Base-by-base conservation (phyloP, 2,888 invertebrate species). In the Eubasilissa splendida region DNA sequence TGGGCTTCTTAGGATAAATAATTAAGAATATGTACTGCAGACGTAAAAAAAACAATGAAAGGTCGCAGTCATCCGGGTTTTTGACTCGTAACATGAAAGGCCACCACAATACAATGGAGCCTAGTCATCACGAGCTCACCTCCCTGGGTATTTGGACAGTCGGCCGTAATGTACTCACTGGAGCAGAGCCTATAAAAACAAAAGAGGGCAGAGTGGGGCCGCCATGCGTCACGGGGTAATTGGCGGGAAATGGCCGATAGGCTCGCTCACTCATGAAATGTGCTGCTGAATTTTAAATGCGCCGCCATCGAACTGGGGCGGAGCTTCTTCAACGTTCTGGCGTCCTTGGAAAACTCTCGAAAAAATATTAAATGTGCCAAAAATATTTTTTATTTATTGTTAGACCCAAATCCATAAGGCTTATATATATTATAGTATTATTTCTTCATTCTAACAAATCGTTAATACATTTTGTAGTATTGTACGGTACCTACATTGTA, bases 191-290 rank as follows among this genome's bases (percentile, higher is more conserved):
- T 71, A 71, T 71, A 71, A 71, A 71, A 71, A 71, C 71, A 71
- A 53, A 71, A 71, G 71, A 33, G 54, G 22, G 71, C 53, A 42
- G 71, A 22, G 54, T 53, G 53, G 71, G 53, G 71, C 54, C 53
- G 54, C 54, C 71, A 53, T 71, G 71, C 54, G 14, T 22, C 31
- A 54, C 42, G 71, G 54, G 71, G 71, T 71, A 71, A 71, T 71
- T 71, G 71, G 71, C 71, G 71, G 71, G 71, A 71, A 71, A 71
- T 71, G 71, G 71, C 71, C 71, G 71, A 71, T 71, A 71, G 71
- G 54, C 71, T 53, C 71, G 71, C 54, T 71, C 71, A 54, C 71
- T 53, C 71, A 71, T 71, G 71, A 71, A 71, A 71, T 71, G 71
- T 68, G 71, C 71, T 12, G 31, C 71, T 71, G 71, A 71, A 71